Base-by-base conservation (phyloP, 2,113 vertebrate species). In the Mobula birostris region DNA sequence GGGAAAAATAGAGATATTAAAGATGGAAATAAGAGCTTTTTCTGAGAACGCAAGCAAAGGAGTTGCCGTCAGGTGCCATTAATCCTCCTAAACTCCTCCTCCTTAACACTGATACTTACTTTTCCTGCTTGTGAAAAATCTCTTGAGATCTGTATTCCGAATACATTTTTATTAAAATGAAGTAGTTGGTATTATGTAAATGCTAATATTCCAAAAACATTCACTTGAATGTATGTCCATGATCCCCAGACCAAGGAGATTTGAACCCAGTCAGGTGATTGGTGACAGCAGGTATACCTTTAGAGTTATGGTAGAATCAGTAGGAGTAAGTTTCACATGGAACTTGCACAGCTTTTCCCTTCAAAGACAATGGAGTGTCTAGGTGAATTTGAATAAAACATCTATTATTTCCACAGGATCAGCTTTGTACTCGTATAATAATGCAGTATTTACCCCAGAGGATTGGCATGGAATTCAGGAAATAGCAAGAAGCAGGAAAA, bases 391-490 rank as follows among this genome's bases (percentile, higher is more conserved):
- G 3, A 0, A 2, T 74, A 36, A 48, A 93, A 12, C 36, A 48
- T 93, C 36, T 19, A 63, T 79, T 82, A 3, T 19, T 74, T 93
- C 27, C 56, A 12, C 94, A 99, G 99, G 98, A 27, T 95, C 98
- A 0, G 99, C 99, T 0, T 95, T 99, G 95, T 99, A 99, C 68
- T 98, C 98, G 0, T 98, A 98, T 95, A 99, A 99, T 94, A 98
- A 99, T 94, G 99, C 99, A 0, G 94, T 98, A 95, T 99, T 99
- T 95, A 99, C 98, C 0, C 95, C 95, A 0, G 98, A 99, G 94
- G 99, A 99, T 96, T 99, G 99, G 99, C 97, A 98, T 11, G 99
- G 99, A 21, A 99, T 99, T 96, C 99, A 99, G 94, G 99, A 99
- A 96, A 99, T 99, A 94, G 99, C 99, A 27, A 97, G 99, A 92